Evolutionary conservation across 2,113 vertebrate genomes (phyloP), one percentile per base, ranked within the genome.

Genomic region (Pollachius pollachius): DNA sequence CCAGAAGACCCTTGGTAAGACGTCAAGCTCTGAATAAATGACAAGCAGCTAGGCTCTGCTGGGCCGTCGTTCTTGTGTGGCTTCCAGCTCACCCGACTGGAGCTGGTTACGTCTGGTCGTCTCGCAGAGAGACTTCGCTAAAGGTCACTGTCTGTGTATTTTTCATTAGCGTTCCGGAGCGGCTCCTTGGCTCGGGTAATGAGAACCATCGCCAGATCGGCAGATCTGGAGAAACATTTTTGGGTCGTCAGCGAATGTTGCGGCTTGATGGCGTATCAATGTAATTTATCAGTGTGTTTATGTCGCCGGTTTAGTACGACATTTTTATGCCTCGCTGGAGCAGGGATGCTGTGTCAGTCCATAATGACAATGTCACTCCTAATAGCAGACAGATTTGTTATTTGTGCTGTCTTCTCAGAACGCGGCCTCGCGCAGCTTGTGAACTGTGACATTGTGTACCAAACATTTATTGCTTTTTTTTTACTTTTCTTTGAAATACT

Each of bases 231-330:
- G 83, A 89, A 90, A 88, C 87, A 90, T 85, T 91, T 88, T 91
- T 88, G 76, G 82, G 78, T 81, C 88, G 89, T 90, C 92, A 91
- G 90, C 90, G 87, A 89, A 90, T 79, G 85, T 89, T 72, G 80
- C 79, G 79, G 87, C 85, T 88, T 87, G 79, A 88, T 91, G 84
- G 84, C 82, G 84, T 87, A 89, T 90, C 89, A 91, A 90, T 89
- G 83, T 88, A 88, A 90, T 91, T 90, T 85, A 90, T 90, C 87
- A 88, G 77, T 71, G 71, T 90, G 89, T 92, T 92, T 91, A 89
- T 88, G 89, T 86, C 90, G 81, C 87, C 69, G 81, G 69, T 90
- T 90, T 88, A 90, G 90, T 82, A 82, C 81, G 84, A 87, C 87
- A 83, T 84, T 86, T 90, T 89, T 84, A 88, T 87, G 88, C 85